Percentiles rank a stretch among this genome's conserved stretches.
Conservation (phyloP, 2,888 invertebrate genomes). For the Phorcus lineatus region DNA sequence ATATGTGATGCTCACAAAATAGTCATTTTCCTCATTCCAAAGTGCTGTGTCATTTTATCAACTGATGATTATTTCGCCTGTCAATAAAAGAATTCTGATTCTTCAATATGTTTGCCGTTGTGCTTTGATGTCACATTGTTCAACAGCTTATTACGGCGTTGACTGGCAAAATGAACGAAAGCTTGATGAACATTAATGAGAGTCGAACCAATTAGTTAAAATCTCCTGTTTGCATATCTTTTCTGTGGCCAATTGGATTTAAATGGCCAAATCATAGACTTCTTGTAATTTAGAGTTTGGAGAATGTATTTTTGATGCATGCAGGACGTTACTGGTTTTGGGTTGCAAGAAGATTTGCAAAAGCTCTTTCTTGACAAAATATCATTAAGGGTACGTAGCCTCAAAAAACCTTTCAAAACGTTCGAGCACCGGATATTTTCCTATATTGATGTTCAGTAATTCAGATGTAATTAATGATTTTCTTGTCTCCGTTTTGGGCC, state of each 20-base stretch:
- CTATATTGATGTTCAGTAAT: background rate
- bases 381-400: background rate
- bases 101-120: background rate
- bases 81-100: constrained; percentile 10
- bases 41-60: background rate
- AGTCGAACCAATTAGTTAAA: no score
- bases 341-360: background rate
- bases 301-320: no score
- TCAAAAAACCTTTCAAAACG: background rate
- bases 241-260: no score
- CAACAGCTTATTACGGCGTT: background rate
- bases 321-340: background rate
- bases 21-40: background rate
- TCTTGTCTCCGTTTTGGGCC: background rate
- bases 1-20: background rate
- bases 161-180: background rate
- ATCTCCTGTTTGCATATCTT: no score
- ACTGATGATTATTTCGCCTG: background rate
- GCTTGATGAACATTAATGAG: background rate
- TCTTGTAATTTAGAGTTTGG: no score
- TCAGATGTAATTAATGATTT: constrained; percentile 6
- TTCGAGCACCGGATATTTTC: background rate
- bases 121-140: background rate
- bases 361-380: constrained; percentile 3
- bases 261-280: no score